These are phyloP conservation scores for Hyalella azteca DNA, from an alignment of 2,888 invertebrate species.

Conservation along the genomic window DNA sequence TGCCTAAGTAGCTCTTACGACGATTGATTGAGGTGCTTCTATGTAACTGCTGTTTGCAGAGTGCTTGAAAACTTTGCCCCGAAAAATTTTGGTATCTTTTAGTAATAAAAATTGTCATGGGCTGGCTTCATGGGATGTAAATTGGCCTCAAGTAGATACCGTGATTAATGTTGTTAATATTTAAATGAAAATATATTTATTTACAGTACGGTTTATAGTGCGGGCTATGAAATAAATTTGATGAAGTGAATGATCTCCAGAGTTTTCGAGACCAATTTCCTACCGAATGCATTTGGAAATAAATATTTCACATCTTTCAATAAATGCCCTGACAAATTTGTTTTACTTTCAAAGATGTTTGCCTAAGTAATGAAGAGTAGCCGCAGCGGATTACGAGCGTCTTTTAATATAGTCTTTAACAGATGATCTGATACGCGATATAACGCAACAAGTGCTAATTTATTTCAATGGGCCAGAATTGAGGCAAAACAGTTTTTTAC, in stretches of 20 bases:
- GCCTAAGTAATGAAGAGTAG: not conserved
- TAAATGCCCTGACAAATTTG: slow-evolving; percentile 22
- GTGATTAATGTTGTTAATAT: slow-evolving; percentile 34
- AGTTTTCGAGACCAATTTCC: slow-evolving; percentile 12
- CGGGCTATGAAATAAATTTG: slow-evolving; percentile 16
- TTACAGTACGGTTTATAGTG: slow-evolving; percentile 25
- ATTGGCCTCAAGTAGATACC: slow-evolving; percentile 15
- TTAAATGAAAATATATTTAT: slow-evolving; percentile 36
- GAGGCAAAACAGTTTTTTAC: too few species aligned
- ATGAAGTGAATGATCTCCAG: slow-evolving; percentile 1
- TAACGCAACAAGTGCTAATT: too few species aligned
- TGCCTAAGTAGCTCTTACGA: not conserved
- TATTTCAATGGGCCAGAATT: too few species aligned
- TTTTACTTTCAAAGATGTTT: not conserved
- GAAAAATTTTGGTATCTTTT: slow-evolving; percentile 1
- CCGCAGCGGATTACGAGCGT: too few species aligned
- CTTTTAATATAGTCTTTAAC: too few species aligned
- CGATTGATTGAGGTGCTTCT: slow-evolving; percentile 17
- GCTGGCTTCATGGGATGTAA: not conserved
- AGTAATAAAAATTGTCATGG: slow-evolving; percentile 30
- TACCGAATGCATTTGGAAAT: slow-evolving; percentile 24
- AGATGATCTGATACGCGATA: too few species aligned
- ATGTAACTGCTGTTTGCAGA: slow-evolving; percentile 18
- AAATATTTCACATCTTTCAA: slow-evolving; percentile 26
- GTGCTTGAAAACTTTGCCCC: not conserved